Conservation (phyloP, 1,140 invertebrate genomes). For the Anadara kagoshimensis region DNA sequence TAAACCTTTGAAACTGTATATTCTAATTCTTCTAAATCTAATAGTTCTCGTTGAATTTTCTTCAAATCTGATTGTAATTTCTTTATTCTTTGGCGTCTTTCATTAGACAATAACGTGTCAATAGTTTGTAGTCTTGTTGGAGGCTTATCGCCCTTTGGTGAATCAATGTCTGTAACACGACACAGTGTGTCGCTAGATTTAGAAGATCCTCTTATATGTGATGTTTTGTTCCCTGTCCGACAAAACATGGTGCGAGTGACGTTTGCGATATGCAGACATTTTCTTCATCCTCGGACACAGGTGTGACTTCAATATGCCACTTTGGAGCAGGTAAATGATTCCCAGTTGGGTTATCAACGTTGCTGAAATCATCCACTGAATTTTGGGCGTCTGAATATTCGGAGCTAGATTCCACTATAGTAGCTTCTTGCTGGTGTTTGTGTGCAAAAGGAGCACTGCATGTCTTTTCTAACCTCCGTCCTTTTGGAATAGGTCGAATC, state of each 20-base stretch:
- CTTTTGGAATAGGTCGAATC: too few relatives aligned
- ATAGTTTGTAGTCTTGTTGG: conserved; percentile 22
- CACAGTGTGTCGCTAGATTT: background rate
- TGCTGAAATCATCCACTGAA: too few relatives aligned
- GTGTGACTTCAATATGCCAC: too few relatives aligned
- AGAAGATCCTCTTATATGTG: conserved; percentile 1
- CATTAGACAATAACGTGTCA: conserved; percentile 29
- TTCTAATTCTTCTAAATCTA: conserved; percentile 49
- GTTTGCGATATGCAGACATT: conserved; percentile 3
- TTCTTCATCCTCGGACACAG: conserved; percentile 15
- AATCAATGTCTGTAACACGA: conserved; percentile 1
- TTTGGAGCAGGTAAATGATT: too few relatives aligned
- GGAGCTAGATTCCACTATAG: too few relatives aligned
- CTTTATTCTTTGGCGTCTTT: conserved; percentile 44
- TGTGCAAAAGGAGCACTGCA: too few relatives aligned
- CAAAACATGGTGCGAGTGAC: background rate
- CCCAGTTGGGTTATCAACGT: too few relatives aligned
- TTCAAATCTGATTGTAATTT: conserved; percentile 51
- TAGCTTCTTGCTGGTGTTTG: too few relatives aligned
- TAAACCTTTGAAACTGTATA: conserved; percentile 55
- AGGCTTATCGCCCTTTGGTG: background rate
- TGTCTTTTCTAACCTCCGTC: too few relatives aligned
- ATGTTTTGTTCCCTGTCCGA: background rate
- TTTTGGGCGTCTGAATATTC: too few relatives aligned
- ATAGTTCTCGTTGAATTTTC: conserved; percentile 49